Conservation (phyloP, 2,797 vertebrate species). For the Lepus oiostolus region DNA sequence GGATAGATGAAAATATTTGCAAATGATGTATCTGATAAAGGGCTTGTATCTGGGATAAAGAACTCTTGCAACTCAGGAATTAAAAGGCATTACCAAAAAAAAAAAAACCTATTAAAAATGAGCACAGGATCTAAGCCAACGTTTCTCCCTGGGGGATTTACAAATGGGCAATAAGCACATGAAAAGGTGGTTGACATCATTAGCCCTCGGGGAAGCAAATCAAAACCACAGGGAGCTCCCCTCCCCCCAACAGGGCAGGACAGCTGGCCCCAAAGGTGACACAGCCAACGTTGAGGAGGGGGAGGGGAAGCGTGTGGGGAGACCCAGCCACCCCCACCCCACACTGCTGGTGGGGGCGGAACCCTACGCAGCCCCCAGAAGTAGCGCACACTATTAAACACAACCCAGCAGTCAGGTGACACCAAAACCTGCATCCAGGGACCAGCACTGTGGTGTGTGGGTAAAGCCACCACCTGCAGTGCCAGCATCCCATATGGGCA, state of each 20-base stretch:
- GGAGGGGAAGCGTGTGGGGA: background rate
- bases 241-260: background rate
- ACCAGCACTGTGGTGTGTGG: too few relatives aligned
- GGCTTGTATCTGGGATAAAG: conserved; percentile 1
- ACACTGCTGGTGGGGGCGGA: background rate
- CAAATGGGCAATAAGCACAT: background rate
- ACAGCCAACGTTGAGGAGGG: background rate
- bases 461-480: too few relatives aligned
- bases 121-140: background rate
- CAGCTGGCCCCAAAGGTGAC: background rate
- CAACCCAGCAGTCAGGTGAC: background rate
- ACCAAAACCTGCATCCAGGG: background rate
- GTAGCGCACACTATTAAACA: background rate
- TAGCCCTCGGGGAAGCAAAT: background rate
- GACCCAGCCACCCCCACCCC: background rate
- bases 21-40: background rate
- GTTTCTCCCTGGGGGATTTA: background rate
- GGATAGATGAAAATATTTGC: background rate
- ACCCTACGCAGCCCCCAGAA: background rate
- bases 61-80: background rate
- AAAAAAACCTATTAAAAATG: background rate
- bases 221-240: background rate
- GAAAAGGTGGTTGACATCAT: background rate
- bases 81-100: background rate
- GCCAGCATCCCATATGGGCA: too few relatives aligned